phyloP scores from a whole-genome alignment of 1,140 invertebrate genomes.

The Diplogasteroides magnus region DNA sequence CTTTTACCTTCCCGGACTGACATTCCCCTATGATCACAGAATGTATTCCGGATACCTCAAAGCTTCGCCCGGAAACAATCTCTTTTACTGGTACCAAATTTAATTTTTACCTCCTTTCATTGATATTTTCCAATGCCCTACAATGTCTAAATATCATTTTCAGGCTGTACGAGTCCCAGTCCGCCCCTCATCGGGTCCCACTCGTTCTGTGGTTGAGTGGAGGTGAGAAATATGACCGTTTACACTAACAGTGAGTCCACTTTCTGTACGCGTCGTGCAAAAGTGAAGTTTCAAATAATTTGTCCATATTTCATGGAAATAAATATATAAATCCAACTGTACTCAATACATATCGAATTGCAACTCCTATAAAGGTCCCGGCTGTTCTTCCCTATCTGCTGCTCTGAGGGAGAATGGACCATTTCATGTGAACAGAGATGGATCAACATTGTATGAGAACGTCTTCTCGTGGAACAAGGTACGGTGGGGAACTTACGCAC shows the following conservation, averaged over 20 bases:
- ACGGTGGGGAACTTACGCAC: not conserved
- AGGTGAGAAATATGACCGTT: conserved; percentile 40
- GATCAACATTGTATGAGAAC: conserved; percentile 54
- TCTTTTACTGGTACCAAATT: conserved; percentile 19
- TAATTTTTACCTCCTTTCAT: no score
- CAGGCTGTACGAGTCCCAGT: conserved; percentile 39
- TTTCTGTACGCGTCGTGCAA: no score
- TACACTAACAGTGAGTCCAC: no score
- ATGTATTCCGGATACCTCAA: conserved; percentile 13
- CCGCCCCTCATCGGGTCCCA: conserved; percentile 36
- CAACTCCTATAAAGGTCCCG: conserved; percentile 48
- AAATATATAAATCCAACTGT: not conserved
- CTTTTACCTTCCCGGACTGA: conserved; percentile 41
- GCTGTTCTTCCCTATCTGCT: conserved; percentile 61
- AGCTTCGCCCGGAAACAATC: not conserved
- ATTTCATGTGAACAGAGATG: conserved; percentile 56
- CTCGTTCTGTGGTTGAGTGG: conserved; percentile 64
- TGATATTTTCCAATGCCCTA: conserved; percentile 21
- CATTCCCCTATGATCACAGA: conserved; percentile 41
- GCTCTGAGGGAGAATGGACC: conserved; percentile 62
- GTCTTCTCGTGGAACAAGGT: conserved; percentile 42
- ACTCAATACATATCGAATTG: not conserved
- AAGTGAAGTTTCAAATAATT: no score
- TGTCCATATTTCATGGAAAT: no score
- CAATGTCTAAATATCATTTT: conserved; percentile 24